Conservation (phyloP, 2,113 vertebrate genomes). For the Tapirus terrestris region DNA sequence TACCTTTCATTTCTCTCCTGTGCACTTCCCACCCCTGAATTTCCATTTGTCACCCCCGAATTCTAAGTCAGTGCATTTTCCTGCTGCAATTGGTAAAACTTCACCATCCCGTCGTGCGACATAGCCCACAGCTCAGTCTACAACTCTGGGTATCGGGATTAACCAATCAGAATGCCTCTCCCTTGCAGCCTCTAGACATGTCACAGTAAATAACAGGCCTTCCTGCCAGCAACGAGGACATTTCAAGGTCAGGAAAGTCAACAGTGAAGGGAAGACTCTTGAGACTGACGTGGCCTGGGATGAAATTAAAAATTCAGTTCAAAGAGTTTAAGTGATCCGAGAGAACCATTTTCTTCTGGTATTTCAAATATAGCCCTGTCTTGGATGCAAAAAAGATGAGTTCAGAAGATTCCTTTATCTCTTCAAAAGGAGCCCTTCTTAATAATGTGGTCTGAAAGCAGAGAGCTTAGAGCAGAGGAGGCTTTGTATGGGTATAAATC, state of each 20-base stretch:
- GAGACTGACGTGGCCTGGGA: neutral
- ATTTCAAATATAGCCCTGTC: slow-evolving; percentile 15
- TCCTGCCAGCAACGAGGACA: neutral
- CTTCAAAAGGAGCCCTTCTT: neutral
- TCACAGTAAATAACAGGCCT: neutral
- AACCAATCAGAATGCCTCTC: neutral
- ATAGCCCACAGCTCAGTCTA: neutral
- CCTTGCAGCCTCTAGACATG: neutral
- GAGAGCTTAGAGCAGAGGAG: neutral
- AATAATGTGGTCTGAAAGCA: neutral
- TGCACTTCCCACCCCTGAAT: neutral
- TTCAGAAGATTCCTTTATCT: neutral
- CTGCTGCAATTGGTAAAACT: neutral
- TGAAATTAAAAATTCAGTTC: slow-evolving; percentile 44
- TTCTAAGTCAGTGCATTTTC: neutral
- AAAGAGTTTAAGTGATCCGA: neutral
- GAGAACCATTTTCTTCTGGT: neutral
- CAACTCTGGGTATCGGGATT: neutral
- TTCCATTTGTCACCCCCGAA: neutral
- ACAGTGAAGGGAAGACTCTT: neutral
- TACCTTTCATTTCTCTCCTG: neutral
- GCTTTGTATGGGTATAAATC: neutral
- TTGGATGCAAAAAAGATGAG: neutral
- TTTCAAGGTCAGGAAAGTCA: neutral
- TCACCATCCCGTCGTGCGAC: neutral